Evolutionary conservation across 2,113 vertebrate genomes (phyloP), one percentile per base, ranked within the genome.

Genomic region (Prochilodus magdalenae): DNA sequence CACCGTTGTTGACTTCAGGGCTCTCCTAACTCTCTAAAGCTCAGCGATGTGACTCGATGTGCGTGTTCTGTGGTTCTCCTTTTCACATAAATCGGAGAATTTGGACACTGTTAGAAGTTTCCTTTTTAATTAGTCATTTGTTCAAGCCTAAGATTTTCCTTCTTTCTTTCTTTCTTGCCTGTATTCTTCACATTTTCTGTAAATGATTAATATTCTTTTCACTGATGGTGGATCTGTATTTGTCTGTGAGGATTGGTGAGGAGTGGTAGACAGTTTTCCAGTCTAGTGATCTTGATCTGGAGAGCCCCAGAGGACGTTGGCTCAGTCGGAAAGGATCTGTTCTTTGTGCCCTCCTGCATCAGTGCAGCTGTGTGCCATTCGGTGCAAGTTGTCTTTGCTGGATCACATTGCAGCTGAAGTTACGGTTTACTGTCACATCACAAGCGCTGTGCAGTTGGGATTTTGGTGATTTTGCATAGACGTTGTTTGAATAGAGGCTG

Each of bases 81-180:
- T 4, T 36, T 36, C 33, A 36, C 33, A 36, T 36, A 36, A 36
- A 6, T 22, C 57, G 7, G 13, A 27, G n/a, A n/a, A n/a, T n/a
- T n/a, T 49, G 4, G 13, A 1, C 5, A 14, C 47, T 14, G 33
- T 36, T 36, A 36, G 33, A 7, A 49, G 13, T 49, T 55, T 5
- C 3, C 3, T 60, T 62, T 11, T 3, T 51, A 13, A 3, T 74
- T 4, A 7, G n/a, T 67, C 33, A 22, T 72, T 60, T 55, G 15
- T 77, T 51, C 51, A 22, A 27, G 55, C 36, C 51, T 70, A 16
- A 55, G 30, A 40, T 33, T 44, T 60, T 47, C 53, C 55, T 69
- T 78, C 47, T 26, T 77, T 27, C 20, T 36, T 69, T 62, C 12
- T 66, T 77, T 65, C 24, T 77, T 26, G 7, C 1, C 10, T 75